Conservation (phyloP, 1,140 invertebrate species). For the Calliphora vicina region DNA sequence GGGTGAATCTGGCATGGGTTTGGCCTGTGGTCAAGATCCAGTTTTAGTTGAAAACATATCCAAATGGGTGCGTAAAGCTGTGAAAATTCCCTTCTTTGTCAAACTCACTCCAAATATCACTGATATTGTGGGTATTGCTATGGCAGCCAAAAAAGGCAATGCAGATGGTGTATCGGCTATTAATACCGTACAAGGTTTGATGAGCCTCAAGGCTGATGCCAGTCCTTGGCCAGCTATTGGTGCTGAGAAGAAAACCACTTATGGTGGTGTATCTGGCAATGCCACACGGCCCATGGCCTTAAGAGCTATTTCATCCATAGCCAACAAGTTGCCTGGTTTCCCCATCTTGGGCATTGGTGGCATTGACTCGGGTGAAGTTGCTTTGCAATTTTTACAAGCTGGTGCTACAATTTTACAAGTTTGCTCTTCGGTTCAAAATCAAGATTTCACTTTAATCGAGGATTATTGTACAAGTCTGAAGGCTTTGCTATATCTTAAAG, state of each 20-base stretch:
- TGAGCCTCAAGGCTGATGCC: constrained; percentile 83
- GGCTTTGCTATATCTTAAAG: constrained; percentile 85
- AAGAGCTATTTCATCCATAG: constrained; percentile 87
- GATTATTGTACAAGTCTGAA: constrained; percentile 93
- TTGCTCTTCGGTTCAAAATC: constrained; percentile 97
- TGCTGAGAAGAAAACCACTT: constrained; percentile 83
- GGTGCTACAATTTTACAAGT: constrained; percentile 92
- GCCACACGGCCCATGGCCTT: constrained; percentile 93
- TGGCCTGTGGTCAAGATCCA: constrained; percentile 95
- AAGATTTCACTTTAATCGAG: constrained; percentile 95
- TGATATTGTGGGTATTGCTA: constrained; percentile 87
- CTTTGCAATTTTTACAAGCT: constrained; percentile 90
- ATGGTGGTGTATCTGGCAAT: constrained; percentile 96
- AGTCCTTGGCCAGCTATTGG: constrained; percentile 93
- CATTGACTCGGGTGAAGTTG: constrained; percentile 94
- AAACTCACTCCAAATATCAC: constrained; percentile 99
- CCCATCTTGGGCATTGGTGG: constrained; percentile 95
- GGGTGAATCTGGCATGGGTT: constrained; percentile 96
- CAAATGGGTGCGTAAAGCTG: constrained; percentile 83
- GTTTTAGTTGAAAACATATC: constrained; percentile 89
- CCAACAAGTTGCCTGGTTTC: constrained; percentile 82
- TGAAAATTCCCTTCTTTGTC: constrained; percentile 96
- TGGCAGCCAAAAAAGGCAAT: constrained; percentile 90
- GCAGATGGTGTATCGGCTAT: constrained; percentile 96
- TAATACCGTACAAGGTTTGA: constrained; percentile 94